Evolutionary conservation across 2,797 vertebrate genomes (phyloP).

Genomic region (Dromococcyx pavoninus): DNA sequence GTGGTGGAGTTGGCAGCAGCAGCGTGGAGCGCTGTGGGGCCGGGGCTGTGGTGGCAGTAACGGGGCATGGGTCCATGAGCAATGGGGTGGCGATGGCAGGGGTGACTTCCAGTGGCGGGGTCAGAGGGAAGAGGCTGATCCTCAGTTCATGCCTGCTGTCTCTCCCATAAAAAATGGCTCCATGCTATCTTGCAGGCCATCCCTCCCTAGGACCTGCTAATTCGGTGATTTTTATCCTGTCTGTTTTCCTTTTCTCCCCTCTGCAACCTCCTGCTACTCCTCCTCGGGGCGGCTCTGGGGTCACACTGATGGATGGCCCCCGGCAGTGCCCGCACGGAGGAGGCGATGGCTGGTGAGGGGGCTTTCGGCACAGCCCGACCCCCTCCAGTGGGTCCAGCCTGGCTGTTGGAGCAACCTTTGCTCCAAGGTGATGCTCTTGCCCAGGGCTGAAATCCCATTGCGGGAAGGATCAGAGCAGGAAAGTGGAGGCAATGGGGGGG

Average conservation of each 20-base stretch:
- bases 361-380: neutral
- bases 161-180: neutral
- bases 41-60: neutral
- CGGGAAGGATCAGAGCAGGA: neutral
- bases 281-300: neutral
- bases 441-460: rapidly evolving
- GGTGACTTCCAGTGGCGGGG: slow-evolving; percentile 57
- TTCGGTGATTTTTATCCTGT: slow-evolving; percentile 50
- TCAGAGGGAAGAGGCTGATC: neutral
- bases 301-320: slow-evolving; percentile 25
- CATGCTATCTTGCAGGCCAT: neutral
- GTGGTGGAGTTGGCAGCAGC: neutral
- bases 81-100: neutral
- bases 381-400: neutral
- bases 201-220: slow-evolving; percentile 30
- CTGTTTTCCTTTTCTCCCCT: slow-evolving; percentile 12
- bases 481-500: neutral
- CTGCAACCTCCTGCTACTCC: neutral
- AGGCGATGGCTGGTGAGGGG: neutral
- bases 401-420: rapidly evolving
- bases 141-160: neutral
- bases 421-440: neutral
- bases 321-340: neutral
- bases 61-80: rapidly evolving
- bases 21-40: rapidly evolving